Percentiles rank a stretch among this genome's conserved stretches.
phyloP scores from a whole-genome alignment of 2,888 invertebrate genomes.

The Eudemis profundana region DNA sequence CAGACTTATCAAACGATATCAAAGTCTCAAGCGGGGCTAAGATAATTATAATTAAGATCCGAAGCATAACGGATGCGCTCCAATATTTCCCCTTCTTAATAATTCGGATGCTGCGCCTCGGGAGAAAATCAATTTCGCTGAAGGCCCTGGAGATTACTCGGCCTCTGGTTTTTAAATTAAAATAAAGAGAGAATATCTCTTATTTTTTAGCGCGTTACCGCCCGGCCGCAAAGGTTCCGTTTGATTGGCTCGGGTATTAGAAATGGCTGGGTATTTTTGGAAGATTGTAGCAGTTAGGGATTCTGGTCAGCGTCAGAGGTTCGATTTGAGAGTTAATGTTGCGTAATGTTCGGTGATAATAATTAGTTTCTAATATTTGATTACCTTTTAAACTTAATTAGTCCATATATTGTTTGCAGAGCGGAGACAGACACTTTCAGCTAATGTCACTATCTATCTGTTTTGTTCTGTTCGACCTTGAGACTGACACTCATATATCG shows the following conservation, averaged over 20 bases:
- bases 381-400: too few species aligned
- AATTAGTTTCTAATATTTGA: too few species aligned
- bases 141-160: conserved; percentile 25
- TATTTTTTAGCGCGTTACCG: conserved; percentile 37
- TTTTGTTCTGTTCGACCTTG: too few species aligned
- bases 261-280: conserved; percentile 21
- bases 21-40: background rate
- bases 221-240: conserved; percentile 21
- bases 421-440: too few species aligned
- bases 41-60: conserved; percentile 9
- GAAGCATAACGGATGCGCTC: conserved; percentile 1
- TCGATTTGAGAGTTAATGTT: background rate
- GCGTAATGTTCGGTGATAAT: background rate
- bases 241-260: conserved; percentile 34
- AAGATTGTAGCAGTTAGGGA: background rate
- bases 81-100: conserved; percentile 25
- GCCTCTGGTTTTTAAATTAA: conserved; percentile 42
- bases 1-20: too few species aligned
- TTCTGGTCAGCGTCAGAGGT: background rate
- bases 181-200: conserved; percentile 39
- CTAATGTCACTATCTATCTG: too few species aligned
- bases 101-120: conserved; percentile 20
- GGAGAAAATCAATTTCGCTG: conserved; percentile 38
- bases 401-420: too few species aligned
- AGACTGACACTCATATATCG: too few species aligned